Base-by-base conservation (phyloP, 1,140 invertebrate species). In the Diorhabda elongata region DNA sequence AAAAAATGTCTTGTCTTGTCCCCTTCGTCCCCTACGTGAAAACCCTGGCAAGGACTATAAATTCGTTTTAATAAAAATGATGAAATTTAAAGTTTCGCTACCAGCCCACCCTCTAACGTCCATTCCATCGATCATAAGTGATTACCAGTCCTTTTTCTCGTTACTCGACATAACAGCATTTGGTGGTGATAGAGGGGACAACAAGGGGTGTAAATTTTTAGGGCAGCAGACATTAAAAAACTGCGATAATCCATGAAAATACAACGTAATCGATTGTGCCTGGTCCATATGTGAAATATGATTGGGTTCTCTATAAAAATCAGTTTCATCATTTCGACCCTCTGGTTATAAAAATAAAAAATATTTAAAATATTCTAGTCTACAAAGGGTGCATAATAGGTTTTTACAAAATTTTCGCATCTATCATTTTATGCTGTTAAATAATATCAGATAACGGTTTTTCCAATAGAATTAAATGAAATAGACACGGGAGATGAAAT, bases 251-350 rank as follows among this genome's bases (percentile, higher is more conserved):
- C 47, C n/a, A 6, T 52, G 47, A 52, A 52, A 52, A 52, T 52
- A 52, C 47, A 4, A 6, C n/a, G n/a, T 52, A 52, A 52, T 52
- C 47, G 47, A 52, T 52, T 52, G n/a, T 52, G 6, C 6, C n/a
- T 52, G 47, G 47, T 52, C 47, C 47, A 52, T 52, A 52, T 52
- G 47, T 52, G 47, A 52, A 52, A 52, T 52, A 52, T 52, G 47
- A 52, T 52, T 52, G 3, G 47, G n/a, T 52, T 8, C 47, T 52
- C 47, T 8, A 52, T 52, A 52, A 52, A 52, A 52, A 52, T 52
- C 47, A 6, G 6, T 52, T 52, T 52, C 6, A 8, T 8, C n/a
- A 52, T 52, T 4, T 6, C n/a, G 47, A 52, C 47, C 47, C 47
- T 52, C 47, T 52, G 6, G 47, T 52, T 52, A 52, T 26, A 52